Base-by-base conservation (phyloP, 2,888 invertebrate species). In the Scaptomyza caliginosa region DNA sequence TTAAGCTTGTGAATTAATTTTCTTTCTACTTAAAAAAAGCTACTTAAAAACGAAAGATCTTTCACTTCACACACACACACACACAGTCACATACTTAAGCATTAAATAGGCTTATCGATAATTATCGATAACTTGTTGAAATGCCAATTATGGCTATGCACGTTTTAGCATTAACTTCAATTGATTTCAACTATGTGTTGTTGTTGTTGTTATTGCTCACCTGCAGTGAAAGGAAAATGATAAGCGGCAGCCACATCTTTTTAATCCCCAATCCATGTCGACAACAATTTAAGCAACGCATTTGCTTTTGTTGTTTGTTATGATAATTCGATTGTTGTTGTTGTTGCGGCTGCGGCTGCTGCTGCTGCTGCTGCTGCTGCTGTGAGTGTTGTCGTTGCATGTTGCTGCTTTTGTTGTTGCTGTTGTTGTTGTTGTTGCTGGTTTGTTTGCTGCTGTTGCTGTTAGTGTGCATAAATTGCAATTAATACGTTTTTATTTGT, bases 191-290 rank as follows among this genome's bases (percentile, higher is more conserved):
- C 79, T 68, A 68, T 28, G 30, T 39, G 43, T 17, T 45, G 5
- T 43, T 54, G 45, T 30, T 52, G 32, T 26, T 48, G 55, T 57
- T 50, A 30, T 52, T 48, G 69, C 86, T 90, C 79, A 90, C 90
- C 90, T 90, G 90, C 70, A 90, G 89, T 88, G 90, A 87, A 86
- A 90, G 88, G 84, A 88, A 57, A 63, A 90, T 82, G 74, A 87
- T 88, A 79, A 90, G 80, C 80, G 89, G 87, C 82, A 90, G 74
- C 87, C 87, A 89, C 80, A 90, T 86, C 84, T 88, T 89, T 81
- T 86, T 89, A 73, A 80, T 86, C 71, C 83, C 87, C 89, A 89
- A 83, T 69, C 63, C 88, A 68, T 66, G 71, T 67, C 67, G 74
- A 59, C 58, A 54, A 43, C 60, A 45, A 49, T 60, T 65, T 50